Conservation (phyloP, 2,797 vertebrate species). For the Acanthurus lineatus region DNA sequence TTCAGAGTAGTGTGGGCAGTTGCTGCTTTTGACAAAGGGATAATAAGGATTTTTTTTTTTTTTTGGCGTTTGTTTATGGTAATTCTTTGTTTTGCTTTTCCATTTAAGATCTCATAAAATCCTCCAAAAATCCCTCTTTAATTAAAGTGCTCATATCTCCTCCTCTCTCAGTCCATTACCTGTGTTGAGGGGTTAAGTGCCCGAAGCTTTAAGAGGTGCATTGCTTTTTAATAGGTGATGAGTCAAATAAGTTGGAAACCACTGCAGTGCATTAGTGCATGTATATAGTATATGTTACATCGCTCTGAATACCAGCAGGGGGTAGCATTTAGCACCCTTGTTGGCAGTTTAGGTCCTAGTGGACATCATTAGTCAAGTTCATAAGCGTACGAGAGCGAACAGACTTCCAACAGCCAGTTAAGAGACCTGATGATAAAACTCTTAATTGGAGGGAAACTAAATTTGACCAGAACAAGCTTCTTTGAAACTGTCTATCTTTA, state of each 20-base stretch:
- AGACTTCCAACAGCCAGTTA: slow-evolving; percentile 17
- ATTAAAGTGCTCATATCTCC: not conserved
- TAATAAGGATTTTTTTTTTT: not conserved
- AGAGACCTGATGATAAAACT: slow-evolving; percentile 49
- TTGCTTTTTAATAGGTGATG: not conserved
- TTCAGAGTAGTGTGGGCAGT: not conserved
- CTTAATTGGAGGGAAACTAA: slow-evolving; percentile 52
- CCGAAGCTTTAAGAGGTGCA: not conserved
- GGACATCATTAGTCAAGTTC: slow-evolving; percentile 64
- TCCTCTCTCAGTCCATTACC: not conserved
- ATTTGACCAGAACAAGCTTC: slow-evolving; percentile 48
- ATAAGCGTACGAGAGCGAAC: slow-evolving; percentile 25
- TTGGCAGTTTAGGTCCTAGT: slow-evolving; percentile 33
- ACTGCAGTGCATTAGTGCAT: not conserved
- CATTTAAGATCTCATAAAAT: not conserved
- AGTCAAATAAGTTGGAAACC: not conserved
- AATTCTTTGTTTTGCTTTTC: too few species aligned
- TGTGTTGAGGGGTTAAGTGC: not conserved
- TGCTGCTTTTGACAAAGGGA: not conserved
- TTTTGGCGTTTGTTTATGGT: too few species aligned
- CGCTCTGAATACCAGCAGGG: slow-evolving; percentile 41
- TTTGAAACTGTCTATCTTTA: slow-evolving; percentile 39
- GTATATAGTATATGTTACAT: not conserved
- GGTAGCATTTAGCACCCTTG: slow-evolving; percentile 41
- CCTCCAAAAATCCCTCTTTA: not conserved